A percentile compares a stretch with the other conserved stretches of the same genome.
Evolutionary conservation across 2,888 invertebrate genomes (phyloP).

Genomic region (Drosophila mimica): DNA sequence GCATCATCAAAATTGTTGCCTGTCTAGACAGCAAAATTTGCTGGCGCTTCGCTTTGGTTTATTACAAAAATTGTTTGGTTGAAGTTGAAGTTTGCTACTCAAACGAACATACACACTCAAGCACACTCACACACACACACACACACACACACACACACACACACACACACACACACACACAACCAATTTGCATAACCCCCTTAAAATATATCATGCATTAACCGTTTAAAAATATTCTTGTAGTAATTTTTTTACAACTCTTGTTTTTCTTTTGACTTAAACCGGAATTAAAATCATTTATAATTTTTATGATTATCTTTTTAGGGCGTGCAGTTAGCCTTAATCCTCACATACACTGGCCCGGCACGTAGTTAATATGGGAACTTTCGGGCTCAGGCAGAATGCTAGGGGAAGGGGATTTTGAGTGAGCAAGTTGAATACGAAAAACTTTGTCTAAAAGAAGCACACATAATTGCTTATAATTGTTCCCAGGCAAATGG

Average conservation of each 20-base stretch:
- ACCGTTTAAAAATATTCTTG: constrained; percentile 18
- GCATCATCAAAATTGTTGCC: constrained; percentile 63
- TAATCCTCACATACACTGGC: constrained; percentile 49
- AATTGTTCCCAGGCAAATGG: neutral
- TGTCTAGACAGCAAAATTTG: constrained; percentile 62
- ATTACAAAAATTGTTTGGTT: constrained; percentile 59
- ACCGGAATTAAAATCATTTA: constrained; percentile 32
- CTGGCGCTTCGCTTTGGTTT: constrained; percentile 48
- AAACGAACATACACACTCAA: constrained; percentile 7
- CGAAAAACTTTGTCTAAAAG: neutral
- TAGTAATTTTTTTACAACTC: constrained; percentile 8
- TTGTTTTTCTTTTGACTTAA: constrained; percentile 51
- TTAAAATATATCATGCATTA: neutral
- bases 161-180: constrained; percentile 1
- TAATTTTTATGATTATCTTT: constrained; percentile 41
- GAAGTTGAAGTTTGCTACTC: constrained; percentile 35
- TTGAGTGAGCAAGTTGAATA: constrained; percentile 14
- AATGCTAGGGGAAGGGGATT: neutral
- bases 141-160: neutral
- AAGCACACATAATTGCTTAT: neutral
- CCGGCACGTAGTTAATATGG: constrained; percentile 51
- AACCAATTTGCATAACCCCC: neutral
- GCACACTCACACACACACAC: neutral
- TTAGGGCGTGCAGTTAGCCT: constrained; percentile 1
- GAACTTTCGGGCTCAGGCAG: constrained; percentile 3